phyloP scores from a whole-genome alignment of 2,113 vertebrate species.

The Casuarius casuarius region DNA sequence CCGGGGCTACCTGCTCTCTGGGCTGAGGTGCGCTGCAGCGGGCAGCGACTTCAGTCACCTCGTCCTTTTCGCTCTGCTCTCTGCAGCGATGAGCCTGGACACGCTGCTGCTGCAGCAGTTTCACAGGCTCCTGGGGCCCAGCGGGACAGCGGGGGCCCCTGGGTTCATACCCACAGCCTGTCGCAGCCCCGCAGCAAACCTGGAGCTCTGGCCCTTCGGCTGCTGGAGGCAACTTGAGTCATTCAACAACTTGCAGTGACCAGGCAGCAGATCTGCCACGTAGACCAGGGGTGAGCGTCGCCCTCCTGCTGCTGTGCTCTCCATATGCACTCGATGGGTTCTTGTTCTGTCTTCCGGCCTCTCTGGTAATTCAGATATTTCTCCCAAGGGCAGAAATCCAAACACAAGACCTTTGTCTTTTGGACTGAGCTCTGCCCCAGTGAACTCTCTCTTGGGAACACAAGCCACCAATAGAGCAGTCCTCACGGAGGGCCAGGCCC shows the following conservation, averaged over 20 bases:
- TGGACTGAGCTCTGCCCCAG: too few species aligned
- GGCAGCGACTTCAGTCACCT: too few species aligned
- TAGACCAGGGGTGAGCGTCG: too few species aligned
- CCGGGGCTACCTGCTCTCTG: too few species aligned
- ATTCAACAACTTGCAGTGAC: neutral
- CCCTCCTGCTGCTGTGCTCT: too few species aligned
- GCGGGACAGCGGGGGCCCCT: too few species aligned
- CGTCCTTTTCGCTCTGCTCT: neutral
- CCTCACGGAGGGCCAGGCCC: accelerated
- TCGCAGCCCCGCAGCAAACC: neutral
- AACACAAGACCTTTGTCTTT: neutral
- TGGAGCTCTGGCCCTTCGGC: neutral
- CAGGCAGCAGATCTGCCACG: too few species aligned
- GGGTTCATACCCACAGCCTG: neutral
- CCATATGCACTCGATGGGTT: accelerated
- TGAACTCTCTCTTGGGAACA: too few species aligned
- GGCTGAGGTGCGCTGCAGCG: too few species aligned
- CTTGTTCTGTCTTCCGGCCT: neutral
- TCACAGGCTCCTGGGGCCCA: neutral
- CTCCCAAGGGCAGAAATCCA: neutral
- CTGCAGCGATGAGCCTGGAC: too few species aligned
- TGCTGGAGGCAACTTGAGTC: neutral
- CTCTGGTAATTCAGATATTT: neutral
- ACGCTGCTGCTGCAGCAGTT: neutral
- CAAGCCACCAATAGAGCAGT: accelerated